Percentiles rank a stretch among this genome's conserved stretches.
Evolutionary conservation across 2,113 vertebrate species (phyloP).

Genomic region (Neotoma lepida): DNA sequence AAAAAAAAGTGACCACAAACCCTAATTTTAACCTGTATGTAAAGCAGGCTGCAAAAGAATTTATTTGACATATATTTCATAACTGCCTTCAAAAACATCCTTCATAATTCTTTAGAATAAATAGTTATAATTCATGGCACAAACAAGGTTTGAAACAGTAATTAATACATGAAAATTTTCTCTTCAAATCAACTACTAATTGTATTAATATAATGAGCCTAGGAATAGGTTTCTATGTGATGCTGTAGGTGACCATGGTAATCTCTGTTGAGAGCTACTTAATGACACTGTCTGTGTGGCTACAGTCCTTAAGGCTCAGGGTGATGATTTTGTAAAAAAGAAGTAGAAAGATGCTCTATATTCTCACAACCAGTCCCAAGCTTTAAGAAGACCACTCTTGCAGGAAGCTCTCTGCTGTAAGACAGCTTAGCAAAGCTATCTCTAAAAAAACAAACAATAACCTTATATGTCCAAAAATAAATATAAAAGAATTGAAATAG

Average conservation of each 20-base stretch:
- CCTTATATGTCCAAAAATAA: slow-evolving; percentile 19
- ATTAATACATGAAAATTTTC: slow-evolving; percentile 11
- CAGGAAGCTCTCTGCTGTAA: neutral
- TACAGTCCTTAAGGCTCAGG: neutral
- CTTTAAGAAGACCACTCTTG: neutral
- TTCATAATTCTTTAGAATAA: slow-evolving; percentile 25
- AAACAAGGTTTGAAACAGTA: slow-evolving; percentile 50
- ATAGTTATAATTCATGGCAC: slow-evolving; percentile 31
- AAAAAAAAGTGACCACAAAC: slow-evolving; percentile 9
- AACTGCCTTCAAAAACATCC: slow-evolving; percentile 31
- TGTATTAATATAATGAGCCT: slow-evolving; percentile 40
- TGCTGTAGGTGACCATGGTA: slow-evolving; percentile 46
- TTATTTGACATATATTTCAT: slow-evolving; percentile 26
- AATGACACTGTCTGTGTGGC: neutral
- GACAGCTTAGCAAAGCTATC: neutral
- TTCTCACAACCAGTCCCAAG: neutral
- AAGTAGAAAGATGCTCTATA: neutral
- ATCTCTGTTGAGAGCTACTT: slow-evolving; percentile 4
- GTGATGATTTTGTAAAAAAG: slow-evolving; percentile 19
- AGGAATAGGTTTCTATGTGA: neutral
- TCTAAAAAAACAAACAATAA: slow-evolving; percentile 18
- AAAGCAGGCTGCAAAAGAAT: neutral
- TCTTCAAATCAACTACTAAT: slow-evolving; percentile 40
- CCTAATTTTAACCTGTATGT: slow-evolving; percentile 7
- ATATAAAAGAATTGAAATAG: neutral